Conservation (phyloP, 2,797 vertebrate genomes). For the Peromyscus aztecus region DNA sequence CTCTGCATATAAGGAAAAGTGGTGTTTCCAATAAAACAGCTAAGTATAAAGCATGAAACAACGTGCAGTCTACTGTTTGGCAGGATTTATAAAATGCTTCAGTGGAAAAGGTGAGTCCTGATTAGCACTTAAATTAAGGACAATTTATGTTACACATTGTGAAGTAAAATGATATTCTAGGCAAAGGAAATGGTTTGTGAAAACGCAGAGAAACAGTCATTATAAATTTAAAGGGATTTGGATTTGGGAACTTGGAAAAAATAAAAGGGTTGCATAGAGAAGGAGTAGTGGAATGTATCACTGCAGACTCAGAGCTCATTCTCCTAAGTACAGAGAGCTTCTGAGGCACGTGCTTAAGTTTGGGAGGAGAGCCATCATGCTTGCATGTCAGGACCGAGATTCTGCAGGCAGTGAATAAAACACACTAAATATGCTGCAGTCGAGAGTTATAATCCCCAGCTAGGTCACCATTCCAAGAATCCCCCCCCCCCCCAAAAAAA, state of each 20-base stretch:
- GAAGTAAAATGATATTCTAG: neutral
- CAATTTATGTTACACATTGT: neutral
- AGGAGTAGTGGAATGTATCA: neutral
- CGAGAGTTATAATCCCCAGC: neutral
- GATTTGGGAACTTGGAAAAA: neutral
- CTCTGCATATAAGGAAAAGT: neutral
- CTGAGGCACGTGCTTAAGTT: neutral
- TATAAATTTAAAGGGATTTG: neutral
- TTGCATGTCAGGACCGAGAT: neutral
- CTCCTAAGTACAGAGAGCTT: neutral
- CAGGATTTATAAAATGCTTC: neutral
- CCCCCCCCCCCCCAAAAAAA: no score
- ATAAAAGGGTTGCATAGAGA: neutral
- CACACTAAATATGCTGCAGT: neutral
- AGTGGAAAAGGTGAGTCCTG: neutral
- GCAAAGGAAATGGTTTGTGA: neutral
- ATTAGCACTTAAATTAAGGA: slow-evolving; percentile 12
- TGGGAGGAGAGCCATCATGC: neutral
- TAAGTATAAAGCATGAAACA: neutral
- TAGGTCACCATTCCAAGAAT: neutral
- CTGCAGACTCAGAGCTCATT: neutral
- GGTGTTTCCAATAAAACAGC: neutral
- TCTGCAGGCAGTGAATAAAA: neutral
- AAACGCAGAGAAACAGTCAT: neutral
- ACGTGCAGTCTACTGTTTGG: neutral